phyloP scores from a whole-genome alignment of 1,140 invertebrate genomes.

The Calosoma granatense region DNA sequence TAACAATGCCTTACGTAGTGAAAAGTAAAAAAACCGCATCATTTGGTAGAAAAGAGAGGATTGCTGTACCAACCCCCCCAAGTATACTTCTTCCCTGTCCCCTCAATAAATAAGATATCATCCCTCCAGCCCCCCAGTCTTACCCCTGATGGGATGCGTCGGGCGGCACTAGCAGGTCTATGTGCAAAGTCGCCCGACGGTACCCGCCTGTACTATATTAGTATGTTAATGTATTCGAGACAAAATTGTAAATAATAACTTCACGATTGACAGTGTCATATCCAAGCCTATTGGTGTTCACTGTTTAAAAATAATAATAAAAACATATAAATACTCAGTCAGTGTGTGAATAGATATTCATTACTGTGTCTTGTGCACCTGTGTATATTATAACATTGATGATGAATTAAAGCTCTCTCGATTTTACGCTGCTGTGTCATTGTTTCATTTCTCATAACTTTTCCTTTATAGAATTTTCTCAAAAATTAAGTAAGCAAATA shows the following conservation, averaged over 20 bases:
- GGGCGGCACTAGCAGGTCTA: conserved; percentile 4
- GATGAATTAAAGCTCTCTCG: conserved; percentile 8
- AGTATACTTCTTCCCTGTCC: no score
- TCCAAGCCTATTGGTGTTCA: neutral
- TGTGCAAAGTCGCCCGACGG: neutral
- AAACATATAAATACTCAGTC: conserved; percentile 6
- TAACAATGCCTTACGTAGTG: conserved; percentile 8
- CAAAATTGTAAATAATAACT: conserved; percentile 1
- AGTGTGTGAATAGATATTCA: conserved; percentile 8
- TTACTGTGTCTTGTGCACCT: conserved; percentile 8
- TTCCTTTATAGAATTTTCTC: no score
- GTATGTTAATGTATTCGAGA: conserved; percentile 7
- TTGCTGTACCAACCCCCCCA: neutral
- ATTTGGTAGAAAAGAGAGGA: conserved; percentile 5
- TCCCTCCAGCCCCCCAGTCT: neutral
- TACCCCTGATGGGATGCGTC: neutral
- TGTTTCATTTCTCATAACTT: neutral
- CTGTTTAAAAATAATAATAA: conserved; percentile 1
- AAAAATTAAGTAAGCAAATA: no score
- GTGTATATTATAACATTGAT: conserved; percentile 7
- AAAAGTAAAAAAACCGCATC: neutral
- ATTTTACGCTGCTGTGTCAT: neutral
- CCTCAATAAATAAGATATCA: neutral
- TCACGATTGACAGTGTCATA: conserved; percentile 3
- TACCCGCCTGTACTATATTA: conserved; percentile 4